Conservation (phyloP, 2,888 invertebrate genomes). For the Cheilosia grossa region DNA sequence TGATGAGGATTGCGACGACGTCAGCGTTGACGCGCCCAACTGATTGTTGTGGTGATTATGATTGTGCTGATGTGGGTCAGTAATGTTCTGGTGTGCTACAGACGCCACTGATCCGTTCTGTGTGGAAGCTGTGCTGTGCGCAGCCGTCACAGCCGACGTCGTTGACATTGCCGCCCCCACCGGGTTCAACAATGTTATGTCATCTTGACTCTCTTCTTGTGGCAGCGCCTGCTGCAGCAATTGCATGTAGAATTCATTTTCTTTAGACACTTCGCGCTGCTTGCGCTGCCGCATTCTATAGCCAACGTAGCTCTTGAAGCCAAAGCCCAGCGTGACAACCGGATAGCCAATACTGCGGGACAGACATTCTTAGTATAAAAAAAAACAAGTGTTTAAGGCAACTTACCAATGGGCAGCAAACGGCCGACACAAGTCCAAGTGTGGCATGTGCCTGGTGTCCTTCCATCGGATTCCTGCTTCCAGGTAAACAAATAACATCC, state of each 20-base stretch:
- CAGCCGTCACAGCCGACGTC: conserved; percentile 71
- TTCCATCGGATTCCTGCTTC: conserved; percentile 95
- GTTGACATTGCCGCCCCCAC: conserved; percentile 70
- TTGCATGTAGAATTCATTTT: conserved; percentile 97
- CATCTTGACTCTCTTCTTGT: conserved; percentile 82
- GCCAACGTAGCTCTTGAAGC: conserved; percentile 96
- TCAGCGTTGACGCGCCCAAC: conserved; percentile 52
- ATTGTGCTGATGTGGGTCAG: conserved; percentile 70
- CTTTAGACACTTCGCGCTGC: conserved; percentile 96
- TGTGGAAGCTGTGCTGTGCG: conserved; percentile 53
- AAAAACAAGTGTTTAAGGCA: not conserved
- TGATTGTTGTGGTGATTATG: conserved; percentile 69
- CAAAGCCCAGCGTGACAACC: conserved; percentile 97
- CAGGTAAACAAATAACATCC: conserved; percentile 96
- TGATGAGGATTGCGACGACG: conserved; percentile 52
- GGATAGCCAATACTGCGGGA: conserved; percentile 93
- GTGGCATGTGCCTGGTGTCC: conserved; percentile 92
- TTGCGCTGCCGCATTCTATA: conserved; percentile 95
- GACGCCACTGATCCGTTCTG: conserved; percentile 67
- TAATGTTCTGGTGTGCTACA: conserved; percentile 40
- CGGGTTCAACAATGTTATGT: conserved; percentile 67
- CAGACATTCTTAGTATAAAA: not conserved
- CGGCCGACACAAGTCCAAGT: conserved; percentile 95
- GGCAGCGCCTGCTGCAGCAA: conserved; percentile 96
- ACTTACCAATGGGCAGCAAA: conserved; percentile 97